phyloP scores from a whole-genome alignment of 1,140 invertebrate species.

The Metaphire vulgaris region DNA sequence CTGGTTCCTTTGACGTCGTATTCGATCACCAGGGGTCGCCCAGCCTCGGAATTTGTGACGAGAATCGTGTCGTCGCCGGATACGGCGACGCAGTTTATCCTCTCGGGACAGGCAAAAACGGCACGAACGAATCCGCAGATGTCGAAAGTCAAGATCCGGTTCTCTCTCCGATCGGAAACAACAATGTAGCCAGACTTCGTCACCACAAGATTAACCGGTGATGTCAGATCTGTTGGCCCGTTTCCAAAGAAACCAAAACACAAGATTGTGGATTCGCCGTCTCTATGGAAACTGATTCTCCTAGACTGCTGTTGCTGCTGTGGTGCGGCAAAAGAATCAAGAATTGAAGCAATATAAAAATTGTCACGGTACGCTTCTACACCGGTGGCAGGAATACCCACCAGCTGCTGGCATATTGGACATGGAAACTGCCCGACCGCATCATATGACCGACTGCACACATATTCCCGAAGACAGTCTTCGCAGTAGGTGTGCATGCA shows the following conservation, averaged over 20 bases:
- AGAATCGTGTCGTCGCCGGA: constrained; percentile 4
- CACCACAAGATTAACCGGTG: background rate
- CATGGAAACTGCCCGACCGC: constrained; percentile 39
- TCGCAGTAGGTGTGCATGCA: constrained; percentile 47
- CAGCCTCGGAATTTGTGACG: constrained; percentile 3
- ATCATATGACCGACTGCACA: constrained; percentile 34
- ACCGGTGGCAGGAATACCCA: background rate
- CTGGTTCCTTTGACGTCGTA: background rate
- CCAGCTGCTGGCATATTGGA: constrained; percentile 36
- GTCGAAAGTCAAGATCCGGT: background rate
- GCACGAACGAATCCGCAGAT: background rate
- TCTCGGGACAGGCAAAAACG: constrained; percentile 2
- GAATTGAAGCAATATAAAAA: background rate
- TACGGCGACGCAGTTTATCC: background rate
- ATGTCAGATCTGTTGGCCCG: background rate
- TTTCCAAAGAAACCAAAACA: background rate
- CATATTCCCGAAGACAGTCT: constrained; percentile 40
- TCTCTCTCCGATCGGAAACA: background rate
- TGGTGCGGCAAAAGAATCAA: background rate
- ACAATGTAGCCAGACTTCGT: background rate
- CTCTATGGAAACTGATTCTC: too few species aligned
- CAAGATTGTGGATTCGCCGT: too few species aligned
- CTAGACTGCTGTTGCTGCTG: too few species aligned
- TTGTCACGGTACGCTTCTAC: background rate
- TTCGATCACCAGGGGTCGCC: constrained; percentile 8